Percentiles rank a stretch among this genome's conserved stretches.
Evolutionary conservation across 1,140 invertebrate genomes (phyloP).

Genomic region (Capitella teleta): DNA sequence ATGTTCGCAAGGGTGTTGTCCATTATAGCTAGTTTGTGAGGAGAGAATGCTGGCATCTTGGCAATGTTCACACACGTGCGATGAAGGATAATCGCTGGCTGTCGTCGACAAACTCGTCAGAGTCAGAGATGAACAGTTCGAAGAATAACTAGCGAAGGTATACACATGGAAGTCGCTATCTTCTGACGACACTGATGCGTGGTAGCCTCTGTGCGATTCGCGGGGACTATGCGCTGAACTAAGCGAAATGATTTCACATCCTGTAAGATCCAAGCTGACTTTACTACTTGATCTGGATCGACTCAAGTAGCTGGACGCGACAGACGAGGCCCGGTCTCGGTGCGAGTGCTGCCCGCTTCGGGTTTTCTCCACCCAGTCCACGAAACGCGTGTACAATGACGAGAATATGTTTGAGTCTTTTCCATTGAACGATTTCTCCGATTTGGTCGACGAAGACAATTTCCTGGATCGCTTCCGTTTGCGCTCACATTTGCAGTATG

Average conservation of each 20-base stretch:
- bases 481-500: too few relatives aligned
- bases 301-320: too few relatives aligned
- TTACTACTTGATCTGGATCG: background rate
- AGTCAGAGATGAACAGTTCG: conserved; percentile 6
- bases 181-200: conserved; percentile 1
- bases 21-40: too few relatives aligned
- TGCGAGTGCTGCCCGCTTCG: conserved; percentile 3
- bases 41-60: too few relatives aligned
- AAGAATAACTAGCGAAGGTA: conserved; percentile 1
- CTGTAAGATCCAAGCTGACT: background rate
- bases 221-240: too few relatives aligned
- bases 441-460: too few relatives aligned
- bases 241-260: background rate
- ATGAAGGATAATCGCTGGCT: conserved; percentile 4
- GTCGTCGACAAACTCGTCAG: conserved; percentile 8
- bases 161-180: background rate
- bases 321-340: too few relatives aligned
- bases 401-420: conserved; percentile 12
- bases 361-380: conserved; percentile 5
- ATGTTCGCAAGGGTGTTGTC: too few relatives aligned
- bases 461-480: too few relatives aligned
- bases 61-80: too few relatives aligned
- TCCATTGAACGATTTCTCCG: background rate
- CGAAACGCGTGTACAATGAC: conserved; percentile 5
- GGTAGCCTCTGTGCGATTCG: background rate